These are phyloP conservation scores for Parazoanthus atlanticus DNA, from an alignment of 92 coral and sea anemone genomes.

Conservation along the genomic window DNA sequence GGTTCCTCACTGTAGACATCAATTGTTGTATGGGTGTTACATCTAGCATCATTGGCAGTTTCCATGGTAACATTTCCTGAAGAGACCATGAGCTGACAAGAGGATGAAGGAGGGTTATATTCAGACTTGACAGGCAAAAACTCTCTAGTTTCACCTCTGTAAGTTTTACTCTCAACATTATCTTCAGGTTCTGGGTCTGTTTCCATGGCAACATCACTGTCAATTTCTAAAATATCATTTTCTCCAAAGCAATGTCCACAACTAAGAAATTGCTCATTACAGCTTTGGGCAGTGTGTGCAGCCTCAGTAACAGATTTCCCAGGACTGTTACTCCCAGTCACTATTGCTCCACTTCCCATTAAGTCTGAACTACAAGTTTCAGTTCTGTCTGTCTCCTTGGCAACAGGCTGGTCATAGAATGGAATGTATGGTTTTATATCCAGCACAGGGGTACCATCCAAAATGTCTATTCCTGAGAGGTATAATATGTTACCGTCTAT, in stretches of 20 bases:
- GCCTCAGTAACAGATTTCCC: background rate
- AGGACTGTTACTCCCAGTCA: background rate
- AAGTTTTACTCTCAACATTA: background rate
- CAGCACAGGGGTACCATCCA: conserved; percentile 75
- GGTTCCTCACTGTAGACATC: background rate
- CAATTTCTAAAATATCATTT: background rate
- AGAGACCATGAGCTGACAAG: background rate
- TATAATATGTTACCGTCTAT: conserved; percentile 53
- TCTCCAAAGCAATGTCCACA: background rate
- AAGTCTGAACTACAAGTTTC: background rate
- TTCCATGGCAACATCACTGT: conserved; percentile 21
- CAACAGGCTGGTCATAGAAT: conserved; percentile 56
- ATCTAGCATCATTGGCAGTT: background rate
- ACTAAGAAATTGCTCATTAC: background rate
- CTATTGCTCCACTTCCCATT: conserved; percentile 11
- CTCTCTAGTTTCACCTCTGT: background rate
- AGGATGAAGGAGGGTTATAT: background rate
- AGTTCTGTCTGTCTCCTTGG: background rate
- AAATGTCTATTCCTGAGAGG: conserved; percentile 66
- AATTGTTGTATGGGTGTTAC: background rate
- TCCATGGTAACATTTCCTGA: background rate
- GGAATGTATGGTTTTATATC: conserved; percentile 75
- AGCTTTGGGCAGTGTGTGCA: background rate
- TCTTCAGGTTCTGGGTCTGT: conserved; percentile 5
- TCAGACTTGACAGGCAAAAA: background rate